Evolutionary conservation across 2,113 vertebrate genomes (phyloP), one percentile per base, ranked within the genome.

Genomic region (Microtus oregoni): DNA sequence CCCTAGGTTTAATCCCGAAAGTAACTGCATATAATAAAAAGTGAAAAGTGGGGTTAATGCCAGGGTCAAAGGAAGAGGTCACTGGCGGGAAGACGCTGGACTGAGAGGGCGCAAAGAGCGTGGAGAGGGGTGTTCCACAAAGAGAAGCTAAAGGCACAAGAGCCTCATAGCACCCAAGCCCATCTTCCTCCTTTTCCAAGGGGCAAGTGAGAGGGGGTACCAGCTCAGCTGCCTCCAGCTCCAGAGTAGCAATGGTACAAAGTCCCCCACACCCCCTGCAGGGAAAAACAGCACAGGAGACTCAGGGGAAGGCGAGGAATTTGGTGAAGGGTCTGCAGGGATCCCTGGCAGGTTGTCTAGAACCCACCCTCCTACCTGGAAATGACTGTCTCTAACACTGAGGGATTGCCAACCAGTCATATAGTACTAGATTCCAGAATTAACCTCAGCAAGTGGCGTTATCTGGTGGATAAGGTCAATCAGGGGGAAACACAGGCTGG

Each of bases 221-320:
- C 50, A 1, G 26, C 38, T 32, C 41, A 1, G 28, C 14, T 13
- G 12, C 55, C 76, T 83, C 24, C 35, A 24, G 6, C 68, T 65
- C 32, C n/a, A 86, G 19, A 24, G 10, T 0, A 0, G 52, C 75
- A 30, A 15, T 47, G 44, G 41, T 52, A 10, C 19, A 72, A n/a
- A 38, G 17, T 28, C 22, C 30, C 28, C 58, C 35, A 6, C 13
- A 6, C 61, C n/a, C 9, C 41, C 11, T 1, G 73, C 5, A 3
- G 14, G n/a, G 26, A 44, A 10, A 63, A 63, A 19, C 38, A 32
- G 61, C n/a, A 10, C 38, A 19, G 15, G 41, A 32, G 1, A 47
- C 7, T 1, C 28, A 58, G 17, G 28, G 58, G n/a, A 22, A 26
- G 10, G 24, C 0, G 0, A 52, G 41, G 26, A 30, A 13, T 10